phyloP scores from a whole-genome alignment of 2,888 invertebrate species.

The Gonocerus acuteangulatus region DNA sequence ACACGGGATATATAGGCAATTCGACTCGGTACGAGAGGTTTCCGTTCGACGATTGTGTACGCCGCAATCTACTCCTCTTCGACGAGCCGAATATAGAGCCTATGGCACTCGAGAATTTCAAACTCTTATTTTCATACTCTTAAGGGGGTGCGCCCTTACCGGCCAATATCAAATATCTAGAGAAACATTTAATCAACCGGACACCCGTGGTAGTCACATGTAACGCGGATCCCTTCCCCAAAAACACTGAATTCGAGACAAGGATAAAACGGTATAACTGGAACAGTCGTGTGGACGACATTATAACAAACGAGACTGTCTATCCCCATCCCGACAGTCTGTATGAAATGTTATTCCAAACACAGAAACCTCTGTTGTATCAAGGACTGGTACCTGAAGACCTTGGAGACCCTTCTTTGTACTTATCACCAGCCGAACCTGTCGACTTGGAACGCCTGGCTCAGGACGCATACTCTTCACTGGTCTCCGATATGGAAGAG shows the following conservation, averaged over 20 bases:
- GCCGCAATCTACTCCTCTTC: background rate
- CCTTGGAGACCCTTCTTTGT: too few relatives aligned
- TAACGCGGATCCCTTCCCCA: background rate
- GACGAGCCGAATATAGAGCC: background rate
- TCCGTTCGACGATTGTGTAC: background rate
- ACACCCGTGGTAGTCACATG: background rate
- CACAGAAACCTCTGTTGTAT: too few relatives aligned
- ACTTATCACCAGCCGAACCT: too few relatives aligned
- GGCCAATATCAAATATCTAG: too few relatives aligned
- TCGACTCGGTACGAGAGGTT: background rate
- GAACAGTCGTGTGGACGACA: background rate
- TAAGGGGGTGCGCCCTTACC: background rate
- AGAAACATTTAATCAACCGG: background rate
- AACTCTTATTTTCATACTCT: too few relatives aligned
- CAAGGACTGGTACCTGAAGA: too few relatives aligned
- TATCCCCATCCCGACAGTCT: background rate
- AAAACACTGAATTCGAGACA: background rate
- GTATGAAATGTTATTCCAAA: background rate
- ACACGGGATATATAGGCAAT: background rate
- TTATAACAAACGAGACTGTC: background rate
- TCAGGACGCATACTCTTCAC: too few relatives aligned
- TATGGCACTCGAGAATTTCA: too few relatives aligned
- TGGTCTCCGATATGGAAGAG: too few relatives aligned
- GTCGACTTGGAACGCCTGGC: too few relatives aligned
- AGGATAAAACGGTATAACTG: background rate